A percentile compares a stretch with the other conserved stretches of the same genome.
Conservation (phyloP, 2,113 vertebrate species). For the Pseudolaguvia tuberculata region DNA sequence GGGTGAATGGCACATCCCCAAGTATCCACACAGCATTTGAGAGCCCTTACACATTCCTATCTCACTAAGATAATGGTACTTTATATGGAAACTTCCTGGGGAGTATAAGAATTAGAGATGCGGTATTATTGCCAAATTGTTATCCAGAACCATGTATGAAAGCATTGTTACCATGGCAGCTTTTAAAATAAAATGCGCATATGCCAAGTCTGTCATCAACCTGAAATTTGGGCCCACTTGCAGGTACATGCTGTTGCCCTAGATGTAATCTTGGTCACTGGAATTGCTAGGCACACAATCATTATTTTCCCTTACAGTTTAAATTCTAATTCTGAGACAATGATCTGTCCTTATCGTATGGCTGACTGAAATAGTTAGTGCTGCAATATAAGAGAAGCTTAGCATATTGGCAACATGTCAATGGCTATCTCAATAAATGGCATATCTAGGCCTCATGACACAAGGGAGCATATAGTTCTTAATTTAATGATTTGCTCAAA, state of each 20-base stretch:
- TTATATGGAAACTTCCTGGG: background rate
- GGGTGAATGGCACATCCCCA: background rate
- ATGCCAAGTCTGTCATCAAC: too few species aligned
- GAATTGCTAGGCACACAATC: too few species aligned
- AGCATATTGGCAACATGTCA: too few species aligned
- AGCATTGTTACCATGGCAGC: background rate
- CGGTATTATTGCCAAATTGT: background rate
- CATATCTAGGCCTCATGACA: background rate
- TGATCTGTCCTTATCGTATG: background rate
- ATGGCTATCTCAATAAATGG: background rate
- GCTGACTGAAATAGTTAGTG: background rate
- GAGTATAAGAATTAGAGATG: background rate
- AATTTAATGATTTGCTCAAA: background rate
- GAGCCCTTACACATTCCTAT: background rate
- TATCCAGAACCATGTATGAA: background rate
- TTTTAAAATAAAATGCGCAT: background rate
- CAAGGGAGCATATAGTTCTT: background rate
- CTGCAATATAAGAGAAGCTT: too few species aligned
- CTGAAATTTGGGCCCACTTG: too few species aligned
- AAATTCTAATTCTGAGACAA: background rate
- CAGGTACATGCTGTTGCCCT: background rate
- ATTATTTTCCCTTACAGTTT: too few species aligned
- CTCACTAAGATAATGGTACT: background rate
- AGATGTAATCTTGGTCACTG: too few species aligned
- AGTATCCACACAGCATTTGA: background rate